Base-by-base conservation (phyloP, 2,113 vertebrate species). In the Larimichthys polyactis region DNA sequence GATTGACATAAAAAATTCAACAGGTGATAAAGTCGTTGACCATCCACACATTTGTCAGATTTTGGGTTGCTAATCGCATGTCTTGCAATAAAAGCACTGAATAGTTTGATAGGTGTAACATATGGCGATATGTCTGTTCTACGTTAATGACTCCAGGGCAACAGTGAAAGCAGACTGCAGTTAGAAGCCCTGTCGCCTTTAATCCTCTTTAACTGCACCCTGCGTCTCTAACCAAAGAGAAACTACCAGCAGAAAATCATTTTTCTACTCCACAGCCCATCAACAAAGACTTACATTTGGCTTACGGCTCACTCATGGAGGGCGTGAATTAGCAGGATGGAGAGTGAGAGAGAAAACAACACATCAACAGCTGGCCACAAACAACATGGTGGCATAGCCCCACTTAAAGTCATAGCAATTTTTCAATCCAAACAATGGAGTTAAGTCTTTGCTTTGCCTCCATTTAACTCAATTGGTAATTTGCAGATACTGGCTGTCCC, bases 251-350 rank as follows among this genome's bases (percentile, higher is more conserved):
- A 82, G 81, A 84, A 91, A 91, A 86, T 75, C 24, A 11, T 82
- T 84, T 88, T 82, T 88, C 78, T 82, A 67, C 81, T 62, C 40
- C 29, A 64, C 58, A 84, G 65, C 75, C 75, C 68, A 58, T 82
- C 80, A 57, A 85, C 77, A 86, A 84, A 82, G 75, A 71, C 78
- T 79, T 74, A 85, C 81, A 83, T 84, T 88, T 85, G 59, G 77
- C 65, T 86, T 63, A 77, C 4, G 57, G 74, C 78, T 73, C 77
- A 77, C 75, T 84, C 83, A 68, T 51, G 68, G 71, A 75, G 71
- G 74, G 78, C 19, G 15, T 57, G 55, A 84, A 86, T 81, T 76
- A 67, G 68, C 0, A 2, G 72, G 71, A 75, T 27, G 55, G 32
- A 64, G n/a, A 27, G 60, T 9, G 6, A 22, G 15, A 29, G 46